Percentiles rank a stretch among this genome's conserved stretches.
Conservation (phyloP, 2,888 invertebrate species). For the Reticulitermes lucifugus region DNA sequence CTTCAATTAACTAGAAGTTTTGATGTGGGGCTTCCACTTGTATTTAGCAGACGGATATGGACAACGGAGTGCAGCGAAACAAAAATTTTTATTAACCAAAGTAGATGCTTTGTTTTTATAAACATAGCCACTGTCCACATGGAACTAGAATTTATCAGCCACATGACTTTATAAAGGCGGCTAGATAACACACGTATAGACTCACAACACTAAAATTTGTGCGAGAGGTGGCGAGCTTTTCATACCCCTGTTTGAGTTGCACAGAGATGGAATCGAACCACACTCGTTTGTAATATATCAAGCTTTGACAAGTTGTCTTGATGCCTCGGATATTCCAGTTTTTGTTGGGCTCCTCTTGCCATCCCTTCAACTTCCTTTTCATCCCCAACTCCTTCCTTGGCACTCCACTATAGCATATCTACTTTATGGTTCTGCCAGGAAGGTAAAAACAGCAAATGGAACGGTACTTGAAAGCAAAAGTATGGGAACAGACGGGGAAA, state of each 20-base stretch:
- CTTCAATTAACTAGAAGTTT: no score
- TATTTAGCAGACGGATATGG: no score
- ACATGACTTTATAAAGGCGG: no score
- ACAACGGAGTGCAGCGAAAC: no score
- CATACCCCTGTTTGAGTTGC: background rate
- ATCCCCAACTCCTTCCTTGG: background rate
- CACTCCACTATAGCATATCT: constrained; percentile 18
- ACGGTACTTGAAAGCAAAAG: constrained; percentile 27
- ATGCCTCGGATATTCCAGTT: constrained; percentile 8
- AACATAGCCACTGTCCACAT: no score
- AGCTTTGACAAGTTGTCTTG: constrained; percentile 29
- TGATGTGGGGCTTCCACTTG: no score
- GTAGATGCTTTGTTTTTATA: no score
- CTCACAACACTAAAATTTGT: no score
- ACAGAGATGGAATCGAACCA: background rate
- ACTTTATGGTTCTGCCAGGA: constrained; percentile 8
- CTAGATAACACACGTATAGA: no score
- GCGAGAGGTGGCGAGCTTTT: background rate
- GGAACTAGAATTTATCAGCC: no score
- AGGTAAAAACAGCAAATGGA: constrained; percentile 32
- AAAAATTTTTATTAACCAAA: no score
- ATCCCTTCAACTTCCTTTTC: constrained; percentile 28
- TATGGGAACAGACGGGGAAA: background rate
- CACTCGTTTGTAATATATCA: constrained; percentile 30
- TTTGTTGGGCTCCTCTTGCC: constrained; percentile 2